Conservation (phyloP, 2,888 invertebrate genomes). For the Anthrax anthrax region DNA sequence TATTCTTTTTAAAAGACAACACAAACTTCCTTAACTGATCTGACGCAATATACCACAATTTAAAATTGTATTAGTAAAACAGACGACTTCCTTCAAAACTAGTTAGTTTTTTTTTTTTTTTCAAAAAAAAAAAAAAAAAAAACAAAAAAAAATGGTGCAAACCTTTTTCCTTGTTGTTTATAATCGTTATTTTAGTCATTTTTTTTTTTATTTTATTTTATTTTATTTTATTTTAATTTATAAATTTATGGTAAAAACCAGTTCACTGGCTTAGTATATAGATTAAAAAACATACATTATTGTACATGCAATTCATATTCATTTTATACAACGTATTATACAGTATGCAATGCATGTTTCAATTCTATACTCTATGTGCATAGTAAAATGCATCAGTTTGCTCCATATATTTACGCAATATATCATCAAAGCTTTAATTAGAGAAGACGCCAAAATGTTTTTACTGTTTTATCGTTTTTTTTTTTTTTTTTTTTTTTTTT, state of each 20-base stretch:
- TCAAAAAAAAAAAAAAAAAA: too few species aligned
- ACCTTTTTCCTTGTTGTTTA: neutral
- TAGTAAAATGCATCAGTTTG: neutral
- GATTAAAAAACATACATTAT: neutral
- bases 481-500: too few species aligned
- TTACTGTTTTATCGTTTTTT: neutral
- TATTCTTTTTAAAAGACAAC: neutral
- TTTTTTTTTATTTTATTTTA: too few species aligned
- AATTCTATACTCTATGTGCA: too few species aligned
- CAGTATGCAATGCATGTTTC: too few species aligned
- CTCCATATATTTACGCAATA: constrained; percentile 7
- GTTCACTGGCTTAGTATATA: neutral
- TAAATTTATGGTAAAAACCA: neutral
- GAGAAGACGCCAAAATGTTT: constrained; percentile 4
- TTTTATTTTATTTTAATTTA: neutral
- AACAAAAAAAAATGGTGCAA: neutral
- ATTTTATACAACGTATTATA: too few species aligned
- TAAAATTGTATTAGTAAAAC: neutral
- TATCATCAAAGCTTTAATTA: constrained; percentile 7
- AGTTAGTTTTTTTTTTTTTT: neutral
- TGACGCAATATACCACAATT: neutral
- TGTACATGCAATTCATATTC: too few species aligned
- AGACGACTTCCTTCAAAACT: neutral
- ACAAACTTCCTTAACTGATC: neutral
- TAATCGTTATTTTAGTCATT: too few species aligned